These are phyloP conservation scores for Lysandra bellargus DNA, from an alignment of 2,888 invertebrate genomes.

Conservation along the genomic window DNA sequence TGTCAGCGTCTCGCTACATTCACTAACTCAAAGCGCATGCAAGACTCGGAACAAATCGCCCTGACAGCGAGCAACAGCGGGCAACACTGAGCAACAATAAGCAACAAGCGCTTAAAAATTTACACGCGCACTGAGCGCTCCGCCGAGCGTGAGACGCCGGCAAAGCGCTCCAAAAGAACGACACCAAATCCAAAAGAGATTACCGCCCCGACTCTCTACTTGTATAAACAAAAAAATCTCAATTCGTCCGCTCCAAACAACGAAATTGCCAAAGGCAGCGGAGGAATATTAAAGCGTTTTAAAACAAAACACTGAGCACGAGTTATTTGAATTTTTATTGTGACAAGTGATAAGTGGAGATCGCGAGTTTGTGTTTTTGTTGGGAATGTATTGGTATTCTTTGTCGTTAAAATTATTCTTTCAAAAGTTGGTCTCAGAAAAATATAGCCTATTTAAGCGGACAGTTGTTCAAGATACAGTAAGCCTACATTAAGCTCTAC, in stretches of 20 bases:
- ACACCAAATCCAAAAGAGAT: constrained; percentile 77
- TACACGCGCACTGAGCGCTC: constrained; percentile 68
- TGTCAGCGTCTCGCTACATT: not conserved
- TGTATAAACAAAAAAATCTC: constrained; percentile 76
- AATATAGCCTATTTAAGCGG: too few relatives aligned
- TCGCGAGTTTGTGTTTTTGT: constrained; percentile 31
- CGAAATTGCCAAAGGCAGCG: constrained; percentile 72
- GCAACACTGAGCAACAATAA: constrained; percentile 48
- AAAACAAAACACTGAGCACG: constrained; percentile 61
- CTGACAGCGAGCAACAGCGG: constrained; percentile 49
- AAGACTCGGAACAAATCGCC: constrained; percentile 39
- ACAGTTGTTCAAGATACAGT: too few relatives aligned
- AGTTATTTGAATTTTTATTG: constrained; percentile 71
- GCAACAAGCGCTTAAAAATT: constrained; percentile 65
- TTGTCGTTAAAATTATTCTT: not conserved
- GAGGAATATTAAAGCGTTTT: constrained; percentile 77
- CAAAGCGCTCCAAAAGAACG: constrained; percentile 68
- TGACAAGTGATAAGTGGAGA: constrained; percentile 55
- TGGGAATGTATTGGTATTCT: constrained; percentile 25
- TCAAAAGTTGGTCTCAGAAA: not conserved
- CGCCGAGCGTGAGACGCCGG: constrained; percentile 60
- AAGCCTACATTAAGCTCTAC: too few relatives aligned
- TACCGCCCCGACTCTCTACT: constrained; percentile 77
- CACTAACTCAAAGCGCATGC: constrained; percentile 14
- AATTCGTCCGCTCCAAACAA: constrained; percentile 72